phyloP scores from a whole-genome alignment of 2,797 vertebrate species.

The Parotocinclus haroldoi region DNA sequence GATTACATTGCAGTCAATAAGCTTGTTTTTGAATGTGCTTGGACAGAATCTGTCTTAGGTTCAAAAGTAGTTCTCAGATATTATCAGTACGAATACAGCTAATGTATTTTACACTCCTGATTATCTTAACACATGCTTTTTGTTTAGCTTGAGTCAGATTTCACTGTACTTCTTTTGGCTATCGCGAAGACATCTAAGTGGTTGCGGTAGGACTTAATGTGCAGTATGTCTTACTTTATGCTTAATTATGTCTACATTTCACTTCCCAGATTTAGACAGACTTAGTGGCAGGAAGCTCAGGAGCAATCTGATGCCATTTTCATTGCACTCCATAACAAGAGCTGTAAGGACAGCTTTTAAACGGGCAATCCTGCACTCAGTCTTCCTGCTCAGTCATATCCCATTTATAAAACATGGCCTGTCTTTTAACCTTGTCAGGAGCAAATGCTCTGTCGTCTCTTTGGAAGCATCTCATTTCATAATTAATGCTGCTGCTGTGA shows the following conservation, averaged over 20 bases:
- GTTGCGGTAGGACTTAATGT: constrained; percentile 8
- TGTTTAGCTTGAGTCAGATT: background rate
- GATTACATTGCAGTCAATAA: constrained; percentile 42
- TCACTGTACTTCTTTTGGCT: background rate
- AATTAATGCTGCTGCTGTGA: constrained; percentile 56
- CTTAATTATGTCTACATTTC: constrained; percentile 1
- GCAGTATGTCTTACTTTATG: too few relatives aligned
- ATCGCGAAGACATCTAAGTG: background rate
- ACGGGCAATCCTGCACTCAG: constrained; percentile 21
- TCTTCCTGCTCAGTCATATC: constrained; percentile 33
- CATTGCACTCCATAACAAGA: constrained; percentile 12
- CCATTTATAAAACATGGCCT: constrained; percentile 55
- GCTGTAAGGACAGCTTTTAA: constrained; percentile 21
- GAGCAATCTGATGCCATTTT: constrained; percentile 34
- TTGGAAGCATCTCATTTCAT: constrained; percentile 52
- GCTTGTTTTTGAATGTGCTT: too few relatives aligned
- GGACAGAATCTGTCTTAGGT: too few relatives aligned
- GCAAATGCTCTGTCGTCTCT: constrained; percentile 51
- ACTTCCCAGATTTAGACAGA: constrained; percentile 7
- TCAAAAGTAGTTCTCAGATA: too few relatives aligned
- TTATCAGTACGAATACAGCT: too few relatives aligned
- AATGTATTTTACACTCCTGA: too few relatives aligned
- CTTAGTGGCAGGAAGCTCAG: constrained; percentile 28
- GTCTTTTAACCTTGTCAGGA: constrained; percentile 57
- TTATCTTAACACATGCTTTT: too few relatives aligned